phyloP scores from a whole-genome alignment of 2,888 invertebrate genomes.

The Arge pagana region DNA sequence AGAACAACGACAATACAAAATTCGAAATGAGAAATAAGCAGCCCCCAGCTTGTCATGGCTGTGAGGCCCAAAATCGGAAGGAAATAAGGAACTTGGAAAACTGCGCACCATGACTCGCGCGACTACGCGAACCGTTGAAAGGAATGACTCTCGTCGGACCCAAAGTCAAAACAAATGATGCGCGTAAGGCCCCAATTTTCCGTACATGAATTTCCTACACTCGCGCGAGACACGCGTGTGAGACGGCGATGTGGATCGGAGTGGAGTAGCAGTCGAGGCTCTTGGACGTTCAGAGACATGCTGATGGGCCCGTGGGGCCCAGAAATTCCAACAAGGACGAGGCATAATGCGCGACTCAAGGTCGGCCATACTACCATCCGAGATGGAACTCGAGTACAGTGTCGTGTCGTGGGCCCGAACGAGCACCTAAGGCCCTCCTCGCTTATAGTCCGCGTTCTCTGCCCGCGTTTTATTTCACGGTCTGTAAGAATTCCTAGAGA shows the following conservation, averaged over 20 bases:
- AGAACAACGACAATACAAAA: no score
- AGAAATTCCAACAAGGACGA: conserved; percentile 57
- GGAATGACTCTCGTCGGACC: neutral
- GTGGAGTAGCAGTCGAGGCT: conserved; percentile 20
- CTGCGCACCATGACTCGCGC: no score
- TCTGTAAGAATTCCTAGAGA: conserved; percentile 7
- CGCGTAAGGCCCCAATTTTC: conserved; percentile 10
- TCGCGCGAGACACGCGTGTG: neutral
- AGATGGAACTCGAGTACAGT: conserved; percentile 50
- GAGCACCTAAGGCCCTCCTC: conserved; percentile 44
- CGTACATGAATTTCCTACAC: no score
- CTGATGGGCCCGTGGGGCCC: conserved; percentile 47
- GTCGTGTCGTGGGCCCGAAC: conserved; percentile 52
- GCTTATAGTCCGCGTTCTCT: no score
- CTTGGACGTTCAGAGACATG: conserved; percentile 46
- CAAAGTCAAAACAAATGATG: conserved; percentile 1
- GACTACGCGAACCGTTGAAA: neutral
- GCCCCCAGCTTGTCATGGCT: no score
- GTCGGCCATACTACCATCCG: conserved; percentile 56
- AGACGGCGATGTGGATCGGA: conserved; percentile 7
- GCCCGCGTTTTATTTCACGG: conserved; percentile 14
- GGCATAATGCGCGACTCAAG: conserved; percentile 56
- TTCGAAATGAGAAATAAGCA: no score
- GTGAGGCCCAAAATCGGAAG: no score
- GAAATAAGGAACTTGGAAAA: no score